phyloP scores from a whole-genome alignment of 2,797 vertebrate genomes.

The Phrynocephalus forsythii region DNA sequence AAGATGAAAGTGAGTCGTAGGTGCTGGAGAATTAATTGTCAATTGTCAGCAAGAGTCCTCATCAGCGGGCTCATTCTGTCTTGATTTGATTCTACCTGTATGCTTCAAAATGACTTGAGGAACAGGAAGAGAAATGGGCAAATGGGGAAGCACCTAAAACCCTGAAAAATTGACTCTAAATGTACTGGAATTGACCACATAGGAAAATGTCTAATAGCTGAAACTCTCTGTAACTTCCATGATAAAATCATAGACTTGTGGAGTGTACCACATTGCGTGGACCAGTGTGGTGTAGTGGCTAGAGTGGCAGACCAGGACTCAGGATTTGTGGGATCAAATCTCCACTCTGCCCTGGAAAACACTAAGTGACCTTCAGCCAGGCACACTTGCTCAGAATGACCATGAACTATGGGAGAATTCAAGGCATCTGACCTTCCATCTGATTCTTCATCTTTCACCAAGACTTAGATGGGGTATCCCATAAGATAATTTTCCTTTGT shows the following conservation, averaged over 20 bases:
- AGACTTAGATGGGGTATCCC: too few species aligned
- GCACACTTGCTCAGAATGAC: too few species aligned
- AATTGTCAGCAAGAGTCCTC: slow-evolving; percentile 18
- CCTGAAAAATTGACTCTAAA: slow-evolving; percentile 50
- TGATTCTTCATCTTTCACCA: too few species aligned
- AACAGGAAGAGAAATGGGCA: neutral
- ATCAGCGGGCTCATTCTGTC: slow-evolving; percentile 14
- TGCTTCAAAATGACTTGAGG: slow-evolving; percentile 51
- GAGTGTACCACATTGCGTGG: too few species aligned
- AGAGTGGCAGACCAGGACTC: too few species aligned
- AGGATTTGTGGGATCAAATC: too few species aligned
- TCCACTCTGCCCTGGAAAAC: too few species aligned
- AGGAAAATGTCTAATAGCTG: slow-evolving; percentile 54
- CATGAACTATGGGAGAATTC: too few species aligned
- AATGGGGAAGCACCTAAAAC: neutral
- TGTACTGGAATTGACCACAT: slow-evolving; percentile 54
- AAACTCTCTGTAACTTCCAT: slow-evolving; percentile 32
- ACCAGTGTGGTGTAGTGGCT: too few species aligned
- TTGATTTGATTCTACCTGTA: slow-evolving; percentile 49
- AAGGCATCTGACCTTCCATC: too few species aligned
- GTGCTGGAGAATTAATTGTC: neutral
- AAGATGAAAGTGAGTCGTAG: neutral
- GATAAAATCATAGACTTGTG: neutral
- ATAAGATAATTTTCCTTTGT: too few species aligned
- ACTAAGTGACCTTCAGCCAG: too few species aligned